phyloP scores from a whole-genome alignment of 2,888 invertebrate species.

The Dolichomitus sp. region DNA sequence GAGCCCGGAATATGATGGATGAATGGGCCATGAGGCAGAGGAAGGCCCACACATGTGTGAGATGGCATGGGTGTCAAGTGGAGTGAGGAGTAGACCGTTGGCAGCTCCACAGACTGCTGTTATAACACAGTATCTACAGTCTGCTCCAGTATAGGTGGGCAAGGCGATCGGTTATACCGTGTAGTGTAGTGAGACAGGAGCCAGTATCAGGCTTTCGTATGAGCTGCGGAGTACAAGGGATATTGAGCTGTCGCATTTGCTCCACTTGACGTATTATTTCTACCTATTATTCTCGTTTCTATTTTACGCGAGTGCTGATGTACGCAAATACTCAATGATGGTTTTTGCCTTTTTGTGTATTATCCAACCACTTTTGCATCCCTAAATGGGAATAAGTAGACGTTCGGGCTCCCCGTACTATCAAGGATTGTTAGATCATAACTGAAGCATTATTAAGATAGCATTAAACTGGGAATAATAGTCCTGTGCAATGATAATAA shows the following conservation, averaged over 20 bases:
- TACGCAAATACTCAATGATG: not conserved
- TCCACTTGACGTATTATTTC: constrained; percentile 80
- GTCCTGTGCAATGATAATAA: not conserved
- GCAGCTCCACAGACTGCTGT: constrained; percentile 33
- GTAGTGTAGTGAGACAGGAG: constrained; percentile 24
- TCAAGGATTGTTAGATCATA: not conserved
- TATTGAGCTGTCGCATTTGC: constrained; percentile 78
- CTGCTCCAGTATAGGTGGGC: not conserved
- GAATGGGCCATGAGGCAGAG: constrained; percentile 37
- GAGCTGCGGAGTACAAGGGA: constrained; percentile 39
- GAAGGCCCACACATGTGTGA: not conserved
- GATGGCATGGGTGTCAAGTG: constrained; percentile 4
- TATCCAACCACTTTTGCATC: not conserved
- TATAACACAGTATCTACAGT: not conserved
- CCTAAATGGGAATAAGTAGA: too few relatives aligned
- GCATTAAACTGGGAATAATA: not conserved
- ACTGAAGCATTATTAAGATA: not conserved
- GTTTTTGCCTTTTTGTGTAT: not conserved
- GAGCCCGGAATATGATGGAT: constrained; percentile 51
- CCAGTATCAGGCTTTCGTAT: constrained; percentile 10
- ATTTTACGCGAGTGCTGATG: constrained; percentile 21
- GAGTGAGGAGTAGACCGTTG: constrained; percentile 54
- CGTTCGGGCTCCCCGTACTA: not conserved
- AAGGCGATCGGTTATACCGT: not conserved
- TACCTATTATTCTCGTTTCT: constrained; percentile 71